Conservation (phyloP, 1,140 invertebrate genomes). For the Chironomus tepperi region DNA sequence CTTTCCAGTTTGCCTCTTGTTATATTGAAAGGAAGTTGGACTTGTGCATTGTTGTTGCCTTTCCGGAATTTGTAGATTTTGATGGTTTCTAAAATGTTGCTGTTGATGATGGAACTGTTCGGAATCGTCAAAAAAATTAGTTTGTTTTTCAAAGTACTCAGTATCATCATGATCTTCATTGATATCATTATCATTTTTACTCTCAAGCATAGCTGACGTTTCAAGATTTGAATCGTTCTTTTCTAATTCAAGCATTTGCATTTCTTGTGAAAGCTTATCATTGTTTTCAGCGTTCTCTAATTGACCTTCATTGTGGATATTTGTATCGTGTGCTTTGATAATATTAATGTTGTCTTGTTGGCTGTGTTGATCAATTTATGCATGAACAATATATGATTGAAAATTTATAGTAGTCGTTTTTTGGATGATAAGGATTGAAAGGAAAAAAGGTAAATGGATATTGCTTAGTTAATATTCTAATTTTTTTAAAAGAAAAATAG, state of each 20-base stretch:
- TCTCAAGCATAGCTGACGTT: too few species aligned
- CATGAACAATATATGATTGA: too few species aligned
- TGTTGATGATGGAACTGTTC: background rate
- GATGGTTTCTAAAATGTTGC: background rate
- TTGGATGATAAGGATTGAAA: too few species aligned
- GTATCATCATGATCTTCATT: constrained; percentile 2
- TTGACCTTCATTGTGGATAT: too few species aligned
- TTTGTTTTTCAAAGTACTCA: background rate
- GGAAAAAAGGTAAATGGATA: too few species aligned
- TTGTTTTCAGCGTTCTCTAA: background rate
- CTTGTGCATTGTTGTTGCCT: background rate
- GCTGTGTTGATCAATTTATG: too few species aligned
- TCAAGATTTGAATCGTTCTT: background rate
- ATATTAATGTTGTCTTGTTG: too few species aligned
- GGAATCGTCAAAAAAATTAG: background rate
- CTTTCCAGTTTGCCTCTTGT: constrained; percentile 38
- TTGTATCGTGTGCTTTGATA: background rate
- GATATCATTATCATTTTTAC: background rate
- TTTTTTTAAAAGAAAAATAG: too few species aligned
- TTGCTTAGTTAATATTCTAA: too few species aligned
- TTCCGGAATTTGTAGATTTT: background rate
- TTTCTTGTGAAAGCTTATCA: background rate
- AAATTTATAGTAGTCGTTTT: too few species aligned
- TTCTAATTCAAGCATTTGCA: constrained; percentile 9
- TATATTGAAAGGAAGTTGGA: background rate